Base-by-base conservation (phyloP, 2,888 invertebrate species). In the Mythimna ferrago region DNA sequence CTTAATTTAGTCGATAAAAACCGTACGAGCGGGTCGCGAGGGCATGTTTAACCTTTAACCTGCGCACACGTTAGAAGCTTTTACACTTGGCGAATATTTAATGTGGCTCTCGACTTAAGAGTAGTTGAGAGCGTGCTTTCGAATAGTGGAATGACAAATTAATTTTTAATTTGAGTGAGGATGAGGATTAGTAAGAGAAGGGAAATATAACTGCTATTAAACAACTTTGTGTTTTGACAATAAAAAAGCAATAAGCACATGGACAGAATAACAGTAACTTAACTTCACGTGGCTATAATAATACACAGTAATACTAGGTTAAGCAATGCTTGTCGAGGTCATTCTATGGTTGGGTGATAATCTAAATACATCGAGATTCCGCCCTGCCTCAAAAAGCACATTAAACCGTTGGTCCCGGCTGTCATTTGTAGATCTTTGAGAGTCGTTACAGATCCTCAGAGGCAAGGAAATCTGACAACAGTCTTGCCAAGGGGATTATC, bases 1-100 rank as follows among this genome's bases (percentile, higher is more conserved):
- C 93, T 92, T 92, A 89, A 92, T 93, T 93, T 92, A 89, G 84
- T 87, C 88, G 91, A 92, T 93, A 93, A 94, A 93, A 93, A 92
- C 89, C 88, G 88, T 88, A 84, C 87, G 87, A 85, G 87, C 62
- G 76, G 90, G 89, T 90, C 90, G 89, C 87, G 84, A 90, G 89
- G 91, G 88, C 92, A 91, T 91, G 85, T 91, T 93, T 94, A 93
- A 90, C 94, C 94, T 93, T 86, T 93, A 88, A 90, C 91, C 92
- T 80, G 79, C 64, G 74, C 76, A 77, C 85, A 84, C 72, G 78
- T 82, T 83, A 80, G 78, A 76, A 80, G 81, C 84, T 80, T 86
- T 88, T 89, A 89, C 84, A 88, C 89, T 82, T 85, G 80, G 86
- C 88, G 87, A 90, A 83, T 84, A 82, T 81, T 82, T 81, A 75